Evolutionary conservation across 2,113 vertebrate genomes (phyloP).

Genomic region (Sphaerodactylus townsendi): DNA sequence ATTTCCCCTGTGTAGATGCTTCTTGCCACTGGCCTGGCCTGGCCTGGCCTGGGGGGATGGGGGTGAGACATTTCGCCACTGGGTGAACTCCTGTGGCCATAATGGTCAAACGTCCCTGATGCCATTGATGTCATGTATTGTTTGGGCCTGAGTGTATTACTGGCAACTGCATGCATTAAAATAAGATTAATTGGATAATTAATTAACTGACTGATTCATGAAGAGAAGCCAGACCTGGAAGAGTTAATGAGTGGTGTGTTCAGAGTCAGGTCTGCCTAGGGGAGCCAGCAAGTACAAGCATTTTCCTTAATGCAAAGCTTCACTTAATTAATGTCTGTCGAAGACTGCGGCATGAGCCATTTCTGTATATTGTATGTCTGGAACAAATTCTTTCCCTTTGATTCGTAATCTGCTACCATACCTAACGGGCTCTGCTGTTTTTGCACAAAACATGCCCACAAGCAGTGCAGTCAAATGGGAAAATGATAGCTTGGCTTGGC

Average conservation of each 20-base stretch:
- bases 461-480: constrained; percentile 32
- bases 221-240: fast-evolving
- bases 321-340: constrained; percentile 52
- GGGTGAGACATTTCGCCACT: too few relatives aligned
- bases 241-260: constrained; percentile 45
- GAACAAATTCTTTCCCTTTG: constrained; percentile 62
- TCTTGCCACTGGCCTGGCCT: too few relatives aligned
- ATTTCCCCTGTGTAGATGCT: too few relatives aligned
- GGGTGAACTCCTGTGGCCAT: too few relatives aligned
- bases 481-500: constrained; percentile 43
- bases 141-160: not conserved
- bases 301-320: constrained; percentile 43
- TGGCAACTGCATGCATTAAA: not conserved
- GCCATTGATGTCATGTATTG: too few relatives aligned
- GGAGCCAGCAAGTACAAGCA: constrained; percentile 62
- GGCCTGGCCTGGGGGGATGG: too few relatives aligned
- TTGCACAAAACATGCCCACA: constrained; percentile 39
- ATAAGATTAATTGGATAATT: not conserved
- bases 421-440: constrained; percentile 12
- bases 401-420: constrained; percentile 47
- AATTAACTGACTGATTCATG: not conserved
- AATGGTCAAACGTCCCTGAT: too few relatives aligned
- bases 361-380: constrained; percentile 10
- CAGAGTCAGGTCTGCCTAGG: constrained; percentile 54
- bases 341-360: constrained; percentile 42